These are phyloP conservation scores for Ichneumoninae sp. DNA, from an alignment of 2,888 invertebrate genomes.

Conservation along the genomic window DNA sequence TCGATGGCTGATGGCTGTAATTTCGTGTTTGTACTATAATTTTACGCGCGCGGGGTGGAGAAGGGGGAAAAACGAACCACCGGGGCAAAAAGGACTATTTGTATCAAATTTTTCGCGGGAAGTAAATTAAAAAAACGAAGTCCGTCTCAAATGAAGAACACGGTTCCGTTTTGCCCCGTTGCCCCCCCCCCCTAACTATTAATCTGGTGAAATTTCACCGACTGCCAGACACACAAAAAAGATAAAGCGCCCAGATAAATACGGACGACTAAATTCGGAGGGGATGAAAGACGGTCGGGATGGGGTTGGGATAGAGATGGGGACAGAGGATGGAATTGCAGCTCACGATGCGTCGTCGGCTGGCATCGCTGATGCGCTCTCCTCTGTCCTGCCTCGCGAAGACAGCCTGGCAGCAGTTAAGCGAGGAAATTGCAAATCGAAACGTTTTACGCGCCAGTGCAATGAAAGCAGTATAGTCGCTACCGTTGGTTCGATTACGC, in stretches of 20 bases:
- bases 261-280: background rate
- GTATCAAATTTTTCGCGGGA: background rate
- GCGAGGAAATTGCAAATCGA: constrained; percentile 80
- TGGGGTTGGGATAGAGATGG: constrained; percentile 7
- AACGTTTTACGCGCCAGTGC: constrained; percentile 78
- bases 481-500: constrained; percentile 74
- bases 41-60: background rate
- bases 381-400: constrained; percentile 71
- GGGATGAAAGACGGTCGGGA: constrained; percentile 6
- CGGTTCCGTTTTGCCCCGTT: background rate
- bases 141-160: background rate
- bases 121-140: background rate
- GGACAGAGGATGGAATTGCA: constrained; percentile 30
- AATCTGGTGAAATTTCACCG: constrained; percentile 7
- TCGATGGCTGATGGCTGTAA: constrained; percentile 40
- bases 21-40: constrained; percentile 27
- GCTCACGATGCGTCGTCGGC: constrained; percentile 37
- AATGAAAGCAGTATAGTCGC: constrained; percentile 74
- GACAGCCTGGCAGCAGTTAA: constrained; percentile 76
- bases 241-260: constrained; percentile 2
- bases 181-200: background rate
- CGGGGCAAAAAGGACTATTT: background rate
- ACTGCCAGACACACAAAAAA: background rate
- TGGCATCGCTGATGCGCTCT: constrained; percentile 61
- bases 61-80: background rate